Conservation (phyloP, 1,140 invertebrate genomes). For the Marisa cornuarietis region DNA sequence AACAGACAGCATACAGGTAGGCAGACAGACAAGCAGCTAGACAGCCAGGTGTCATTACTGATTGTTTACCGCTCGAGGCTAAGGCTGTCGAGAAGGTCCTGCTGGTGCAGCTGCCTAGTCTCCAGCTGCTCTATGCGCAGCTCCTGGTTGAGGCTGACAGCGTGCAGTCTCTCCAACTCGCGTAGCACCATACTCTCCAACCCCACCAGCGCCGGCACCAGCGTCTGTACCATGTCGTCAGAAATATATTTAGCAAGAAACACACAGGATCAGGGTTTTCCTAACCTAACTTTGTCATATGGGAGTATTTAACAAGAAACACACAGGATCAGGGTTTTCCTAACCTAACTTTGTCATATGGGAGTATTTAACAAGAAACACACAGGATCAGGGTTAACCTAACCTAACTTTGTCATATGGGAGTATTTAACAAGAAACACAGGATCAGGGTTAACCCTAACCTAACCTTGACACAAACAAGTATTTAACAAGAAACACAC, state of each 20-base stretch:
- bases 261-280: too few species aligned
- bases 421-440: neutral
- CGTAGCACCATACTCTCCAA: conserved; percentile 20
- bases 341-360: neutral
- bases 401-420: neutral
- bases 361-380: neutral
- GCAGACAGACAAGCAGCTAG: too few species aligned
- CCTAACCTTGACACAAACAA: too few species aligned
- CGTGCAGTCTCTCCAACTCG: conserved; percentile 16
- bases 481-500: too few species aligned
- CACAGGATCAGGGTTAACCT: neutral
- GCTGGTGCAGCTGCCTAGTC: neutral
- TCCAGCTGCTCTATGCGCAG: conserved; percentile 20
- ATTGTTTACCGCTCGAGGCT: neutral
- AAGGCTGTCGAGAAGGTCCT: conserved; percentile 9
- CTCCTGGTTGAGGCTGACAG: conserved; percentile 16
- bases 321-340: too few species aligned
- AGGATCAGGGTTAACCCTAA: too few species aligned
- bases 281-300: too few species aligned
- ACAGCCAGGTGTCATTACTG: neutral
- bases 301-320: too few species aligned
- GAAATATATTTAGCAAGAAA: too few species aligned
- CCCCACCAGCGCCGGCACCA: conserved; percentile 17
- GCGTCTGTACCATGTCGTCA: neutral
- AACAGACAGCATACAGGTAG: too few species aligned